A percentile compares a stretch with the other conserved stretches of the same genome.
phyloP scores from a whole-genome alignment of 2,113 vertebrate genomes.

The Cavia porcellus region DNA sequence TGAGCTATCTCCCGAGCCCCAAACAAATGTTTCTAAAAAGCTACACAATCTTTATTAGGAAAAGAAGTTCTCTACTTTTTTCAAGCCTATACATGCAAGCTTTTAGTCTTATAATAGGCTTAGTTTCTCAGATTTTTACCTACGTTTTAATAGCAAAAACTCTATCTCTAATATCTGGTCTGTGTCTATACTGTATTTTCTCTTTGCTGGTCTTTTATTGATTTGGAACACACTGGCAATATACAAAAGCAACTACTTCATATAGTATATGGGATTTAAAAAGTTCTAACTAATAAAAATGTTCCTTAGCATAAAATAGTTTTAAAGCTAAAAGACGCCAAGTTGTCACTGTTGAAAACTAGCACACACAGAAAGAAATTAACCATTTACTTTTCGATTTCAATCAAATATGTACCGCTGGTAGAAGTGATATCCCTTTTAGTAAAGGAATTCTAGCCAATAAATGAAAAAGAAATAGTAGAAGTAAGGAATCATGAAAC shows the following conservation, averaged over 20 bases:
- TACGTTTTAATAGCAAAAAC: slow-evolving; percentile 6
- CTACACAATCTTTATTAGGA: not conserved
- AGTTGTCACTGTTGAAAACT: not conserved
- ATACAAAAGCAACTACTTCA: not conserved
- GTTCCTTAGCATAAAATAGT: not conserved
- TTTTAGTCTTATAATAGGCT: not conserved
- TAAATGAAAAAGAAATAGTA: not conserved
- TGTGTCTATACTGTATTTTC: not conserved
- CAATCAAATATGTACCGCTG: not conserved
- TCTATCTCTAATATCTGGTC: not conserved
- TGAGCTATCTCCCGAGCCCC: not conserved
- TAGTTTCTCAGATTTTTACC: not conserved
- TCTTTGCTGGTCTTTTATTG: slow-evolving; percentile 18
- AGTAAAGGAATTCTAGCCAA: not conserved
- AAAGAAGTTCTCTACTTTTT: not conserved
- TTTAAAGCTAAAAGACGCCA: not conserved
- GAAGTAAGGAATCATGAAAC: not conserved
- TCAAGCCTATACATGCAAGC: not conserved
- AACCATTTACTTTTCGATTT: not conserved
- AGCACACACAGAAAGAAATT: not conserved
- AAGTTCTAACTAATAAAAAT: not conserved
- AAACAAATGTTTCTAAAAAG: not conserved
- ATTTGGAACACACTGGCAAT: not conserved
- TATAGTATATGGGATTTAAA: not conserved
- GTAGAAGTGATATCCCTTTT: not conserved